Evolutionary conservation across 2,888 invertebrate species (phyloP), one percentile per base, ranked within the genome.

Genomic region (Rhimphoctona megacephalus): DNA sequence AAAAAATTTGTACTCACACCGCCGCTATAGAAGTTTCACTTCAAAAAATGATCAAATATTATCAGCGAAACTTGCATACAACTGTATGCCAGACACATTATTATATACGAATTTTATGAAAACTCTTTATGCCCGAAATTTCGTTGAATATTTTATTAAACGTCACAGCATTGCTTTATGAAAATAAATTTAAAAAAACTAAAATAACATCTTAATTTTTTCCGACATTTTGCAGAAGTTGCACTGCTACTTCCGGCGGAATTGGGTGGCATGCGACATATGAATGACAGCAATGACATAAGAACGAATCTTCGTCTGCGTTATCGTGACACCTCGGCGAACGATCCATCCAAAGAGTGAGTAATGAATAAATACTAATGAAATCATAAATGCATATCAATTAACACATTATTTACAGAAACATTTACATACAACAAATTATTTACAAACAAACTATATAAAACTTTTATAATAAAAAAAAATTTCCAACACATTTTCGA

Each of bases 171-270:
- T 3, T 11, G 30, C 7, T 14, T 17, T 39, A 36, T 14, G 36
- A 64, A 69, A 78, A 49, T 30, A 80, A 86, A n/a, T 8, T 6
- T 3, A 17, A 25, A 19, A 46, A 69, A 67, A 33, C 30, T n/a
- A 17, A 67, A 66, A 52, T 0, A 49, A 49, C 19, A 57, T 5
- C 25, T 25, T 25, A 14, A 79, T 87, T 30, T 64, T 78, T 85
- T 82, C 85, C 92, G 17, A 49, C 89, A 92, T 90, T 90, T 95
- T 95, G n/a, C 95, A 96, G 98, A 98, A 95, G 97, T 97, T 88
- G 98, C 98, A 0, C 96, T 98, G 95, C 95, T 98, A 73, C 95
- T 98, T 83, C 98, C 98, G 0, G 97, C 97, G 0, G 96, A 96
- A 6, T 95, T 97, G 90, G 97, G 97, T 17, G 96, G 96, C 89